phyloP scores from a whole-genome alignment of 2,797 vertebrate species.

The Spheniscus humboldti region DNA sequence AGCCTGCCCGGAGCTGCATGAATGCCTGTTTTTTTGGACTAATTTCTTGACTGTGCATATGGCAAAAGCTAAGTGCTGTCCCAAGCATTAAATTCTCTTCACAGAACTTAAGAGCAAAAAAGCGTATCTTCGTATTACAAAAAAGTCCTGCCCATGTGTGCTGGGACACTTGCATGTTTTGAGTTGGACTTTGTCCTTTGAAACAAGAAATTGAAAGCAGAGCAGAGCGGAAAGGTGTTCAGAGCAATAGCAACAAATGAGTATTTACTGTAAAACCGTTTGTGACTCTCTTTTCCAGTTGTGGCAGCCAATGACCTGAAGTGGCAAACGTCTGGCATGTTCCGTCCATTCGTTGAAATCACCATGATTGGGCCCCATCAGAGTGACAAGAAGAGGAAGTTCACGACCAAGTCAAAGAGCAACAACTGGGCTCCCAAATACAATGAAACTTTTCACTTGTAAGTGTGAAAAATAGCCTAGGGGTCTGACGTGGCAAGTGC shows the following conservation, averaged over 20 bases:
- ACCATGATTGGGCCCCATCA: constrained; percentile 95
- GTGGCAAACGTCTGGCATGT: constrained; percentile 97
- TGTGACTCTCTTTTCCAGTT: constrained; percentile 73
- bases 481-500: background rate
- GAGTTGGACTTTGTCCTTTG: background rate
- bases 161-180: rapidly evolving
- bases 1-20: background rate
- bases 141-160: background rate
- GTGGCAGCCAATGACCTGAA: constrained; percentile 92
- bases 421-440: constrained; percentile 98
- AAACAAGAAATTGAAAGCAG: background rate
- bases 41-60: background rate
- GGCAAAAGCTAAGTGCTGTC: background rate
- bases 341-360: constrained; percentile 93
- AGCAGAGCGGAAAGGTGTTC: background rate
- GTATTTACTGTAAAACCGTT: background rate
- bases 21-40: background rate
- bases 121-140: background rate
- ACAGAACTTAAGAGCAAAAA: background rate
- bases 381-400: constrained; percentile 94
- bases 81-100: background rate
- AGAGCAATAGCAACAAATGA: background rate
- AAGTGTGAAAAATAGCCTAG: constrained; percentile 68
- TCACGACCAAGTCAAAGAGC: constrained; percentile 98
- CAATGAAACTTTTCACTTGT: constrained; percentile 98